Base-by-base conservation (phyloP, 2,888 invertebrate genomes). In the Plagiodera versicolora region DNA sequence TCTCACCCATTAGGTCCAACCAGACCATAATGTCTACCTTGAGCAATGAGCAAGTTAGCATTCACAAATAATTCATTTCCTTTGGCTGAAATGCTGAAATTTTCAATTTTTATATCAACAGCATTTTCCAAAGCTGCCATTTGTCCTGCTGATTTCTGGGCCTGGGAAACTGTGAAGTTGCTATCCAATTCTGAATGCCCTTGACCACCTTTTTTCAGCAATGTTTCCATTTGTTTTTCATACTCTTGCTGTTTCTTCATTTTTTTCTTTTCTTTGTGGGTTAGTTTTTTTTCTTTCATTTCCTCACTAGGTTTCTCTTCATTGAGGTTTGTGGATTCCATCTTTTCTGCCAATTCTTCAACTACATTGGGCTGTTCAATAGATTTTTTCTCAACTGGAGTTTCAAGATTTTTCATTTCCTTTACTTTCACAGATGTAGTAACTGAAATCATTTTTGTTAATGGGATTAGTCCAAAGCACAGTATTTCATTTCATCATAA, bases 61-160 rank as follows among this genome's bases (percentile, higher is more conserved):
- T 99, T 98, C 30, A 95, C 91, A 79, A 99, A 98, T 48, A 99
- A 83, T 76, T 98, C 95, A 74, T 99, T 95, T 58, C 99, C 99
- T 79, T 95, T 93, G 0, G 99, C 99, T 17, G 95, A 89, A 70
- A 99, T 99, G 60, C 95, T 95, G 78, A 99, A 99, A 80, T 95
- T 97, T 76, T 99, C 98, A 14, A 97, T 93, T 85, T 98, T 98
- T 54, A 99, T 98, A 79, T 98, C 98, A 10, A 95, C 92, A 0
- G 98, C 96, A 78, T 95, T 92, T 76, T 98, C 98, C 69, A 93
- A 75, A 32, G 91, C 89, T 44, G 89, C 88, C 81, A 90, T 86
- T 76, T 92, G 90, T 70, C 89, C 89, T 18, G 87, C 87, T 66
- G 87, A 84, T 79, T 89, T 89, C 83, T 88, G 86, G 70, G 88